Percentiles rank a stretch among this genome's conserved stretches.
These are phyloP conservation scores for Ifrita kowaldi DNA, from an alignment of 2,113 vertebrate genomes.

Conservation along the genomic window DNA sequence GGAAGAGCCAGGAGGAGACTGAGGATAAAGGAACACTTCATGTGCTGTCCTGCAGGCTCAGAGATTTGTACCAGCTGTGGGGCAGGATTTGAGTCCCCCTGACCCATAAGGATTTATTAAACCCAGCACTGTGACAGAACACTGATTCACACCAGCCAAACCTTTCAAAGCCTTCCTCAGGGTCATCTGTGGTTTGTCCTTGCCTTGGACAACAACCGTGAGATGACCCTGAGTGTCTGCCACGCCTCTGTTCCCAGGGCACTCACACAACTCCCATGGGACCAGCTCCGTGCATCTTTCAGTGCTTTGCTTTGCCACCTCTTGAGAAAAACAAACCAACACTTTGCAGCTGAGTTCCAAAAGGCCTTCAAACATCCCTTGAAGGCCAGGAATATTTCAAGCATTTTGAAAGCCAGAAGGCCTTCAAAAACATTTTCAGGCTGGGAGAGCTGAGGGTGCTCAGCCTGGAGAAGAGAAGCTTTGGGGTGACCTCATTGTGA, in stretches of 20 bases:
- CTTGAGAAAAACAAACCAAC: background rate
- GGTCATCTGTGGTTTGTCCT: background rate
- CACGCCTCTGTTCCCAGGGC: background rate
- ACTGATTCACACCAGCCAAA: background rate
- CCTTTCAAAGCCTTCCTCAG: background rate
- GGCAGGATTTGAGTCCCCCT: background rate
- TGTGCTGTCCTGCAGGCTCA: background rate
- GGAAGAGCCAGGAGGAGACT: background rate
- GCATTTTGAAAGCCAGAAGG: background rate
- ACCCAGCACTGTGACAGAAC: background rate
- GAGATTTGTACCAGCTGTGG: background rate
- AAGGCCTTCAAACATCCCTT: background rate
- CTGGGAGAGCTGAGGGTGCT: background rate
- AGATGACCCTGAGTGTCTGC: fast-evolving
- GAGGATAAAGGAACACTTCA: background rate
- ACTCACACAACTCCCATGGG: background rate
- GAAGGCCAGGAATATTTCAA: background rate
- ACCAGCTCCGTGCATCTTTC: background rate
- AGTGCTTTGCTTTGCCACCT: background rate
- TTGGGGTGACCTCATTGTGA: background rate
- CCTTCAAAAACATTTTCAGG: background rate
- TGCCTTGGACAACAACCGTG: background rate
- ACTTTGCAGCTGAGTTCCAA: background rate
- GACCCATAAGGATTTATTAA: background rate
- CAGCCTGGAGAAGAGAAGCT: background rate